A percentile compares a stretch with the other conserved stretches of the same genome.
Conservation (phyloP, 2,888 invertebrate species). For the Parnassius apollo region DNA sequence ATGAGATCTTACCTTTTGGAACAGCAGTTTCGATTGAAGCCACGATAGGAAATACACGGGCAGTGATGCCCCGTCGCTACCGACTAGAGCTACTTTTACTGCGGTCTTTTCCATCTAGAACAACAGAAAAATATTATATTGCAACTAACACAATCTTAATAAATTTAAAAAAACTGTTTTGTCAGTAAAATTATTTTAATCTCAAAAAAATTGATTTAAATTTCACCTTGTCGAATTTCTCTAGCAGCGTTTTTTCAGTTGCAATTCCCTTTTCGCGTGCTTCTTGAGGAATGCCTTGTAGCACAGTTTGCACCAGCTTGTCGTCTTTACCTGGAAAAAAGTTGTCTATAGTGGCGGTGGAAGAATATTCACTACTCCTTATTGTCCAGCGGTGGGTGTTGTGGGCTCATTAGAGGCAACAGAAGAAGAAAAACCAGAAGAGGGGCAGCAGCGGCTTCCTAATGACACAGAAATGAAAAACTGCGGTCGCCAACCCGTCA, state of each 20-base stretch:
- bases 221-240: constrained; percentile 87
- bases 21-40: constrained; percentile 91
- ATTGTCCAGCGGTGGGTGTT: too few relatives aligned
- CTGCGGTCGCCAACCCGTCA: too few relatives aligned
- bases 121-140: neutral
- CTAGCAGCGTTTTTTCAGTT: constrained; percentile 92
- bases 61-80: constrained; percentile 92
- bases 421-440: too few relatives aligned
- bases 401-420: too few relatives aligned
- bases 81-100: constrained; percentile 91
- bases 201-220: neutral
- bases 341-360: too few relatives aligned
- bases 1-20: constrained; percentile 69
- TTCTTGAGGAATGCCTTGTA: constrained; percentile 88
- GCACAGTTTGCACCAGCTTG: constrained; percentile 88
- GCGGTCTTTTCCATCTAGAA: constrained; percentile 88
- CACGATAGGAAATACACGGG: constrained; percentile 92
- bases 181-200: too few relatives aligned
- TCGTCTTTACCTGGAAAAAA: constrained; percentile 83
- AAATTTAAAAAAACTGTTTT: neutral
- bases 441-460: too few relatives aligned
- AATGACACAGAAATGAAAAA: too few relatives aligned
- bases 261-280: constrained; percentile 91
- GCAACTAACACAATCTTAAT: neutral
- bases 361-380: too few relatives aligned